These are phyloP conservation scores for Epinephelus fuscoguttatus DNA, from an alignment of 2,113 vertebrate genomes.

Conservation along the genomic window DNA sequence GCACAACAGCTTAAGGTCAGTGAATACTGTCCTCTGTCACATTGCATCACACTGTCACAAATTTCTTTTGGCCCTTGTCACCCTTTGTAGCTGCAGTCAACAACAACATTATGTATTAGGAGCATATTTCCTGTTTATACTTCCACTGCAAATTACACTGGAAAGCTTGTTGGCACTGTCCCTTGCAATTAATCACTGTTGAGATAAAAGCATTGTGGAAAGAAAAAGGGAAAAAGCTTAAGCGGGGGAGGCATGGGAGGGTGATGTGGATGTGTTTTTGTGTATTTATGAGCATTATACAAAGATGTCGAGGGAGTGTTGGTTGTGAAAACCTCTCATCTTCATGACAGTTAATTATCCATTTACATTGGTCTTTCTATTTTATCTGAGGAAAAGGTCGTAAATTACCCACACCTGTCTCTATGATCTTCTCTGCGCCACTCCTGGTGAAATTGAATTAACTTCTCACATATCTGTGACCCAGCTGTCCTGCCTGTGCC, in stretches of 20 bases:
- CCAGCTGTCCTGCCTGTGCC: constrained; percentile 41
- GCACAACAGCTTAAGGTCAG: constrained; percentile 55
- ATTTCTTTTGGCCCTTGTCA: constrained; percentile 21
- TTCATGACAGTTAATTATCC: constrained; percentile 62
- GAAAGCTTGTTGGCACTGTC: constrained; percentile 74
- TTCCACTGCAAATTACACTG: constrained; percentile 54
- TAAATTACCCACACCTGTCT: constrained; percentile 58
- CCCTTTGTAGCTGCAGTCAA: constrained; percentile 13
- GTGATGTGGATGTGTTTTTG: constrained; percentile 21
- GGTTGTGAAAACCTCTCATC: constrained; percentile 41
- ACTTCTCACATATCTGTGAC: constrained; percentile 58
- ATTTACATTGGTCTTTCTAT: constrained; percentile 30
- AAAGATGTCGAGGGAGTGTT: constrained; percentile 11
- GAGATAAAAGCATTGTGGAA: constrained; percentile 55
- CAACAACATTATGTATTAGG: constrained; percentile 32
- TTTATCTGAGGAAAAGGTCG: constrained; percentile 44
- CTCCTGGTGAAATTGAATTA: constrained; percentile 58
- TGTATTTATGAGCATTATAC: constrained; percentile 30
- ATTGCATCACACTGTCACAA: constrained; percentile 32
- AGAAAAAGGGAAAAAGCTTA: constrained; percentile 10
- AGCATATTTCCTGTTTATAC: constrained; percentile 68
- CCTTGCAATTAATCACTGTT: constrained; percentile 62
- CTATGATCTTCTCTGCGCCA: constrained; percentile 32
- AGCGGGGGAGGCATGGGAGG: background rate
- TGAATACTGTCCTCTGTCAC: constrained; percentile 63